These are phyloP conservation scores for Trematomus loennbergii DNA, from an alignment of 2,113 vertebrate species.

Conservation along the genomic window DNA sequence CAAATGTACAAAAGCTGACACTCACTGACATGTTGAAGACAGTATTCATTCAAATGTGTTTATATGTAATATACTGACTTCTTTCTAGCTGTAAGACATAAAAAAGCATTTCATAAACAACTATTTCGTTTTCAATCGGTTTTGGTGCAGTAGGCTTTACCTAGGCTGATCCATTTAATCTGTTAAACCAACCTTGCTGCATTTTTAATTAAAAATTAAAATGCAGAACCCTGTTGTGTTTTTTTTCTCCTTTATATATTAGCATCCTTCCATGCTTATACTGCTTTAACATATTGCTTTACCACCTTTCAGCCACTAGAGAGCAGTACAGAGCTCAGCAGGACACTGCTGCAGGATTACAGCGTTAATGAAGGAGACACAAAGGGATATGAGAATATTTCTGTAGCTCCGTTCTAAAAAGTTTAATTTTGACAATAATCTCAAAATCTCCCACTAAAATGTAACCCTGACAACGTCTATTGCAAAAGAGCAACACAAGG, in stretches of 20 bases:
- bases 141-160: neutral
- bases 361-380: slow-evolving; percentile 1
- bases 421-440: neutral
- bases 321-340: slow-evolving; percentile 77
- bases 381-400: slow-evolving; percentile 19
- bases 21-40: neutral
- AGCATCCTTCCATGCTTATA: neutral
- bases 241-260: neutral
- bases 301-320: slow-evolving; percentile 74
- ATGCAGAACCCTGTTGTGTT: neutral
- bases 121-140: neutral
- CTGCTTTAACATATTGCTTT: slow-evolving; percentile 43
- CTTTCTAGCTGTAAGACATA: neutral
- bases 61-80: neutral
- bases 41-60: neutral
- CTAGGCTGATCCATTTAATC: neutral
- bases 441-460: neutral
- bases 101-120: neutral
- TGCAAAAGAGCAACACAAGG: neutral
- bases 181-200: neutral
- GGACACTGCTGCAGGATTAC: slow-evolving; percentile 54
- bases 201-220: neutral
- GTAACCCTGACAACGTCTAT: slow-evolving; percentile 5
- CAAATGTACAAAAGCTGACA: neutral
- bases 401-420: neutral